Base-by-base conservation (phyloP, 2,797 vertebrate species). In the Peromyscus eremicus region DNA sequence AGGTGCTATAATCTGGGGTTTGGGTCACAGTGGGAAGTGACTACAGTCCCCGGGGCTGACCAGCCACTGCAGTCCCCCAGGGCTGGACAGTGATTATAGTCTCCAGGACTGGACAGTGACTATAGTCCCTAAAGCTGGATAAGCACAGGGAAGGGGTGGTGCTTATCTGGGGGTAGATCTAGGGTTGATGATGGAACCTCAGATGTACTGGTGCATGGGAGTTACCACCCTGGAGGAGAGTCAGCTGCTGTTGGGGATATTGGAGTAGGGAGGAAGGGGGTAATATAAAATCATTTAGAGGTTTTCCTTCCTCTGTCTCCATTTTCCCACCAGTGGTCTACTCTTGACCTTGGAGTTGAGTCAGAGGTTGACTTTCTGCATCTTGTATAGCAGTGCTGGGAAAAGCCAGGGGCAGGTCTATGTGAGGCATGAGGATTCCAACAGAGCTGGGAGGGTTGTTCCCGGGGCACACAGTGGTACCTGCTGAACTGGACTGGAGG, bases 341-440 rank as follows among this genome's bases (percentile, higher is more conserved):
- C 0, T 10, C 37, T 75, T 91, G 91, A 91, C 32, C 34, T 94
- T 46, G 49, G 34, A 62, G 68, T 14, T 60, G 17, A 79, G 37
- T 62, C 68, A 84, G 60, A 96, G 62, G 66, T 79, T 23, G 62
- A 25, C 16, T 92, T 21, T 91, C 19, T 95, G 32, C 64, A 55
- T 2, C 23, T 21, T 46, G 57, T 34, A 85, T 13, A 73, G 19
- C 34, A 84, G 89, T 76, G 84, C 5, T 37, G 17, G 57, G 0
- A 21, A 89, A 71, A 94, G 76, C 19, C 43, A 75, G 16, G 40
- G 66, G 34, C 17, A 5, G 9, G 52, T 43, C 13, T 49, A 80
- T 7, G 81, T 0, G 19, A 88, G 64, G 12, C 19, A 37, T 29
- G 46, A 57, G 83, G 76, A 95, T 90, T 55, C 23, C 34, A 73